Conservation (phyloP, 2,113 vertebrate genomes). For the Potamarius usumacintae region DNA sequence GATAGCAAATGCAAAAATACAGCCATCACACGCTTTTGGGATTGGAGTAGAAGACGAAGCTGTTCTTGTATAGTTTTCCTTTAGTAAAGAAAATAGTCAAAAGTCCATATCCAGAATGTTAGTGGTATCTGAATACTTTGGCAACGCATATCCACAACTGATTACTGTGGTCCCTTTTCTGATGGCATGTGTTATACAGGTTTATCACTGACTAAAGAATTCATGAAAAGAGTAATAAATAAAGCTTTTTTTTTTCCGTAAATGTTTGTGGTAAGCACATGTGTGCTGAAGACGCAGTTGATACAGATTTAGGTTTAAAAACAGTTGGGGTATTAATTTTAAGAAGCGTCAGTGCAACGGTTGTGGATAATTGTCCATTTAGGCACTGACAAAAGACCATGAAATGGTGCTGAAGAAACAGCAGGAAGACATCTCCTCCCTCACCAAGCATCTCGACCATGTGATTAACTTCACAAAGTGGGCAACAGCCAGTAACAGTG, state of each 20-base stretch:
- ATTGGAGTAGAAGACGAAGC: too few relatives aligned
- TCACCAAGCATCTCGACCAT: conserved; percentile 91
- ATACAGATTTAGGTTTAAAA: neutral
- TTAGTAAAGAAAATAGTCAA: neutral
- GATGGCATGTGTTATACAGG: neutral
- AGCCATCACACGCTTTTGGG: neutral
- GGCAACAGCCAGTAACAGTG: conserved; percentile 93
- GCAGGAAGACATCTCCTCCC: conserved; percentile 86
- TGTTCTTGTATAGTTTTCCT: neutral
- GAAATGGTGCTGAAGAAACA: conserved; percentile 89
- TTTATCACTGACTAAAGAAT: neutral
- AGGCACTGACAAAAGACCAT: conserved; percentile 93
- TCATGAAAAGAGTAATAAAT: neutral
- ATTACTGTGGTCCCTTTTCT: neutral
- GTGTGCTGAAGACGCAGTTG: neutral
- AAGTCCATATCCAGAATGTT: neutral
- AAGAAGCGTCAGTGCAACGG: neutral
- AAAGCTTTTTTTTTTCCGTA: neutral
- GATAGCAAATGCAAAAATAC: neutral
- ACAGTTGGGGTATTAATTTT: neutral
- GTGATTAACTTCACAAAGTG: conserved; percentile 96
- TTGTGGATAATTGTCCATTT: conserved; percentile 29
- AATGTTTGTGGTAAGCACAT: neutral
- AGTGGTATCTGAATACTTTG: neutral
- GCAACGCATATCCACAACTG: neutral